Conservation (phyloP, 2,888 invertebrate genomes). For the Drosophila pegasa region DNA sequence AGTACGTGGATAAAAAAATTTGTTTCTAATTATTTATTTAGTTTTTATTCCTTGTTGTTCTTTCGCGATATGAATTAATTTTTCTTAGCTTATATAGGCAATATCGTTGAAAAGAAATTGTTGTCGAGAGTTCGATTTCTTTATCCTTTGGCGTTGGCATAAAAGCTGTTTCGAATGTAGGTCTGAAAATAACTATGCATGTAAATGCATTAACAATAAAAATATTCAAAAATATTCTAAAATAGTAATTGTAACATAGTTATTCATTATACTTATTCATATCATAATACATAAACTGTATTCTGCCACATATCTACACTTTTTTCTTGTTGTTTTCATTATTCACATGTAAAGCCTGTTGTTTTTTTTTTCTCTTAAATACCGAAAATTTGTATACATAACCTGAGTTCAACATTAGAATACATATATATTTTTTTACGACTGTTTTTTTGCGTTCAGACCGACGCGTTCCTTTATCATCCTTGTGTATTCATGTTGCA, state of each 20-base stretch:
- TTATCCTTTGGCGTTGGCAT: not conserved
- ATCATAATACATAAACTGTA: slow-evolving; percentile 37
- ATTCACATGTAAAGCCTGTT: slow-evolving; percentile 32
- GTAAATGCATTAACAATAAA: slow-evolving; percentile 46
- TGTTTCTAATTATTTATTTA: not conserved
- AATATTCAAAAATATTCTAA: slow-evolving; percentile 46
- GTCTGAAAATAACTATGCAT: slow-evolving; percentile 2
- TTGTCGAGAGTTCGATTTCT: not conserved
- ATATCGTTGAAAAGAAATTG: not conserved
- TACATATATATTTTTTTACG: slow-evolving; percentile 36
- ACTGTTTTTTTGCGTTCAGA: slow-evolving; percentile 60
- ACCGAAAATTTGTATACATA: slow-evolving; percentile 30
- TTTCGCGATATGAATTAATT: not conserved
- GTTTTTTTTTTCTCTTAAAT: slow-evolving; percentile 24
- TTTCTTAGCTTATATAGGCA: not conserved
- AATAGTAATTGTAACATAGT: slow-evolving; percentile 13
- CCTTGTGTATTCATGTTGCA: slow-evolving; percentile 88
- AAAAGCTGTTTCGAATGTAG: not conserved
- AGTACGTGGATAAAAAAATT: slow-evolving; percentile 1
- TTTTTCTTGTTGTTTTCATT: slow-evolving; percentile 11
- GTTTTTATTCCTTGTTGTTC: not conserved
- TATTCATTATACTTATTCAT: slow-evolving; percentile 49
- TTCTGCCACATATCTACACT: slow-evolving; percentile 32
- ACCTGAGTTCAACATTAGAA: slow-evolving; percentile 48
- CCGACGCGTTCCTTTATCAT: slow-evolving; percentile 84